phyloP scores from a whole-genome alignment of 2,113 vertebrate species.

The Thamnophis sirtalis region DNA sequence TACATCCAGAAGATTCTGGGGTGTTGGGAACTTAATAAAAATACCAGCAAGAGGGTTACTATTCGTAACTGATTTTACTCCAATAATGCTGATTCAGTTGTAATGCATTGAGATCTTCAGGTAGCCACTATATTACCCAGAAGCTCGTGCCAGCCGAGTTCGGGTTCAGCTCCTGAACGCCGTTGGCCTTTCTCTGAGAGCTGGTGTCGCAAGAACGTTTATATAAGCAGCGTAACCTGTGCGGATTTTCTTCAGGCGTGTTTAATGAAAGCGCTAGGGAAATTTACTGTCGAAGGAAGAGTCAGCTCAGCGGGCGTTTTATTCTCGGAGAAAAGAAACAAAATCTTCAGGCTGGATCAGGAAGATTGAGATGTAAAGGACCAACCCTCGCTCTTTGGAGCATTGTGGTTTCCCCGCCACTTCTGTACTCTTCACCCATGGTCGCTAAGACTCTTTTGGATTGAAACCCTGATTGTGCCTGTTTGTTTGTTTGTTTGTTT shows the following conservation, averaged over 20 bases:
- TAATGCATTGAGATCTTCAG: not conserved
- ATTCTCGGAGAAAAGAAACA: not conserved
- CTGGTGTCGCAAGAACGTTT: not conserved
- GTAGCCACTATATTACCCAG: not conserved
- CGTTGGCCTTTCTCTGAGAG: not conserved
- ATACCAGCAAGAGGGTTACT: not conserved
- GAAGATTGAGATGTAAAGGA: not conserved
- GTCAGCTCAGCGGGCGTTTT: not conserved
- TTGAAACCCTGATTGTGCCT: not conserved
- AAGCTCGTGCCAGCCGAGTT: not conserved
- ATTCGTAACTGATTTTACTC: not conserved
- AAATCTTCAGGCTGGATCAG: not conserved
- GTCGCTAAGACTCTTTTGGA: no score
- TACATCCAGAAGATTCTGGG: not conserved
- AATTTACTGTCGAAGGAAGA: not conserved
- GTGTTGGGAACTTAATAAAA: not conserved
- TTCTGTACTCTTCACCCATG: not conserved
- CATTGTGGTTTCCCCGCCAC: not conserved
- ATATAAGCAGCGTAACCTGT: not conserved
- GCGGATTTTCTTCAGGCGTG: not conserved
- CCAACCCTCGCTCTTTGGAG: not conserved
- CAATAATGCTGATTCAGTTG: not conserved
- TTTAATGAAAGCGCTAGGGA: not conserved
- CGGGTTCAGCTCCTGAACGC: not conserved
- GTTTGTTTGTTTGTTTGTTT: no score